Evolutionary conservation across 2,113 vertebrate genomes (phyloP), one percentile per base, ranked within the genome.

Genomic region (Oceanites oceanicus): DNA sequence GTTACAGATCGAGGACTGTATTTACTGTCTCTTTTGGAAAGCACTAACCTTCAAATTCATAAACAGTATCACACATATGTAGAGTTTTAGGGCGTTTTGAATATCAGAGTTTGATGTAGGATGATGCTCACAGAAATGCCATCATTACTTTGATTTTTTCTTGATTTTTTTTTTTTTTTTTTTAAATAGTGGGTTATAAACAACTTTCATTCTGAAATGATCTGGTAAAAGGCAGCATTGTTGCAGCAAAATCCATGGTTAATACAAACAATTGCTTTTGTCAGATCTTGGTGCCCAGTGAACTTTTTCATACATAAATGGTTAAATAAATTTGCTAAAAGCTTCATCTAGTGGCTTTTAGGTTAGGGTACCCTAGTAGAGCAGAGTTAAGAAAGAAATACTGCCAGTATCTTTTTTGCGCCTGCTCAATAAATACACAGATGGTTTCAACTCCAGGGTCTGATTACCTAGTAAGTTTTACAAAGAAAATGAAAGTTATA

Each of bases 241-340:
- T 44, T 88, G 40, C 29, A 88, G 21, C 9, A 92, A 73, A 88
- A 73, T 65, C 23, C 9, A 17, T 27, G 12, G 19, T 59, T 87
- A 92, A 40, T 36, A 40, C 3, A 44, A 90, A 44, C 5, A 52
- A 15, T 40, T 73, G 5, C 4, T 56, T 78, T 65, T 52, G 16
- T 88, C 88, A 47, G 9, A 5, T 52, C 13, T 85, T 79, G 16
- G 26, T 87, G 14, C 14, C 27, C 6, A 18, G 29, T 61, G 13
- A 88, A 36, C 3, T 10, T 90, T 44, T 79, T 75, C 18, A 29
- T 47, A 61, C 6, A 38, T 16, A 88, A 76, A 79, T 36, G 34
- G 34, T 45, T 66, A 88, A 92, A 80, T 50, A 70, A 73, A 45
- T 58, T 80, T 84, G 6, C 42, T 70, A 55, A 84, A 94, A 80